Conservation (phyloP, 1,140 invertebrate genomes). For the Zaprionus nigranus region DNA sequence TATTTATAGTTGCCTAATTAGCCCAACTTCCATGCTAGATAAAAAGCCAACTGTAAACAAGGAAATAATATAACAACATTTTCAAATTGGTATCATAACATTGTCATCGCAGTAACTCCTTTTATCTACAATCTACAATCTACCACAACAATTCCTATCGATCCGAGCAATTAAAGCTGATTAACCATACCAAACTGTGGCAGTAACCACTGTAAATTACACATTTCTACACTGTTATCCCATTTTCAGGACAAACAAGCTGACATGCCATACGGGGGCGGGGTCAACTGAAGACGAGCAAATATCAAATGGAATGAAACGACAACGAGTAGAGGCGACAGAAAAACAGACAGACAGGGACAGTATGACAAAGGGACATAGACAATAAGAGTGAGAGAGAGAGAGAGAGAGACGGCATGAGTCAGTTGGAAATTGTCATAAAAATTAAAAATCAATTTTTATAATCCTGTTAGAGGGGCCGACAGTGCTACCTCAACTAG, state of each 20-base stretch:
- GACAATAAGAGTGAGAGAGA: slow-evolving; percentile 23
- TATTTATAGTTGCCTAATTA: background rate
- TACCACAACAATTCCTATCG: slow-evolving; percentile 13
- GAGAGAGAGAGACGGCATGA: slow-evolving; percentile 44
- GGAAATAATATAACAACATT: background rate
- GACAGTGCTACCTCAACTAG: slow-evolving; percentile 14
- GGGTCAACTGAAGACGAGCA: slow-evolving; percentile 39
- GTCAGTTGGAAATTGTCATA: slow-evolving; percentile 81
- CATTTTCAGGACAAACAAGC: slow-evolving; percentile 64
- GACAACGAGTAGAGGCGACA: slow-evolving; percentile 25
- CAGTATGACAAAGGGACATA: background rate
- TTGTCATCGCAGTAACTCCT: slow-evolving; percentile 12
- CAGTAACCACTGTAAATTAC: slow-evolving; percentile 47
- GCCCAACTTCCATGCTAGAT: background rate
- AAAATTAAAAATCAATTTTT: slow-evolving; percentile 84
- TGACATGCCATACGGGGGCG: slow-evolving; percentile 45
- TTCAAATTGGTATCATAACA: background rate
- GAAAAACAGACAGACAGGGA: slow-evolving; percentile 8
- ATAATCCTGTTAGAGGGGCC: slow-evolving; percentile 79
- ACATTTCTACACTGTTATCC: slow-evolving; percentile 49
- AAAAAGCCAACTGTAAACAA: background rate
- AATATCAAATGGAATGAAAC: slow-evolving; percentile 50
- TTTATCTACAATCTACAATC: background rate
- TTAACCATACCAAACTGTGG: slow-evolving; percentile 1
- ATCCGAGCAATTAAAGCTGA: slow-evolving; percentile 40